These are phyloP conservation scores for Drepana arcuata DNA, from an alignment of 1,140 invertebrate species.

Conservation along the genomic window DNA sequence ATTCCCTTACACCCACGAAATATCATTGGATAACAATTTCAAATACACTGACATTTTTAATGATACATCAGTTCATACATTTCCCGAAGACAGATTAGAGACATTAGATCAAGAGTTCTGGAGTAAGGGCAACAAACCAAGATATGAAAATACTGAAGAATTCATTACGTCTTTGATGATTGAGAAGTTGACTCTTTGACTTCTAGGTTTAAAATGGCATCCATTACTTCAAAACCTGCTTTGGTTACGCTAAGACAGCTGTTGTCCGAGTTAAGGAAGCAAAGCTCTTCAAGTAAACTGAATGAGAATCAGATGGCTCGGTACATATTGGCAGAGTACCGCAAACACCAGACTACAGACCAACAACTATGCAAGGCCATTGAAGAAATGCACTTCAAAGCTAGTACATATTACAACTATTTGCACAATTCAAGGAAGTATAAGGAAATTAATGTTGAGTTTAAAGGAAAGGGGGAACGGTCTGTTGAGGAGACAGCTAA, in stretches of 20 bases:
- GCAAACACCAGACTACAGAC: conserved; percentile 82
- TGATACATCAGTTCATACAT: conserved; percentile 79
- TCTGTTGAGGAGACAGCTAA: conserved; percentile 83
- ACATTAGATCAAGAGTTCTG: conserved; percentile 72
- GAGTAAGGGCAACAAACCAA: conserved; percentile 68
- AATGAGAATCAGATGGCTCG: conserved; percentile 74
- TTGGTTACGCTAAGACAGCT: conserved; percentile 72
- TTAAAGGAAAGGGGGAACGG: conserved; percentile 83
- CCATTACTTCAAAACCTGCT: conserved; percentile 61
- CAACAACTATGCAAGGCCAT: conserved; percentile 85
- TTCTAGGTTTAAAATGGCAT: conserved; percentile 60
- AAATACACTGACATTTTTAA: conserved; percentile 80
- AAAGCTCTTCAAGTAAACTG: conserved; percentile 64
- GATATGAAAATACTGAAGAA: conserved; percentile 74
- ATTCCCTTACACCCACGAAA: conserved; percentile 74
- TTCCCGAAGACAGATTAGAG: conserved; percentile 66
- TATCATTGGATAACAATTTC: conserved; percentile 77
- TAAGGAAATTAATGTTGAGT: conserved; percentile 80
- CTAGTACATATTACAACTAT: conserved; percentile 83
- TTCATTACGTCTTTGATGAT: conserved; percentile 71
- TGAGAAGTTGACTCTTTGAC: conserved; percentile 54
- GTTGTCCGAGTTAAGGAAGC: conserved; percentile 74
- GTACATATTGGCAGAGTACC: conserved; percentile 81
- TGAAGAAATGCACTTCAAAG: conserved; percentile 81
- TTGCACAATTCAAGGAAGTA: conserved; percentile 77